Percentiles rank a stretch among this genome's conserved stretches.
phyloP scores from a whole-genome alignment of 2,797 vertebrate species.

The Hydrocynus forskahlii region DNA sequence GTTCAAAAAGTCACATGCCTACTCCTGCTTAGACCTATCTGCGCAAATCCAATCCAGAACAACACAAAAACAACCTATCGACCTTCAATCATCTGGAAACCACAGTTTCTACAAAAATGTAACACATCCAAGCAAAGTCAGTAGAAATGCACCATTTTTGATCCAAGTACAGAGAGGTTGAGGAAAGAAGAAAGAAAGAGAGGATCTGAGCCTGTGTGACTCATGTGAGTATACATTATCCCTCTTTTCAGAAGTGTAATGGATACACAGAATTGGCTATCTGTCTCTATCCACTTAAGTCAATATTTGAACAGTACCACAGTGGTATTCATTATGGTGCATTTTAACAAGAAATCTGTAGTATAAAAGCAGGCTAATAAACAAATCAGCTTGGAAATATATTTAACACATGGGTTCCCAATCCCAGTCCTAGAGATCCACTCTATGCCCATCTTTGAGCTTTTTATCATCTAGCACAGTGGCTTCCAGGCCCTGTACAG shows the following conservation, averaged over 20 bases:
- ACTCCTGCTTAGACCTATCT: not conserved
- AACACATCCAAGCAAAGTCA: no score
- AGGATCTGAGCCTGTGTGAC: not conserved
- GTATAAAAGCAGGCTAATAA: no score
- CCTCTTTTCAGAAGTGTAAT: not conserved
- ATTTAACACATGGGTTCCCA: no score
- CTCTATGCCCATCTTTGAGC: no score
- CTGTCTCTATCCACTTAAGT: not conserved
- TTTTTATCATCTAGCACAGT: not conserved
- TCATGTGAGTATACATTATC: not conserved
- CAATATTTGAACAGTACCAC: not conserved
- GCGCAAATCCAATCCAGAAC: not conserved
- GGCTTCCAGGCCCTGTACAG: no score
- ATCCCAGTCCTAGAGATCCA: not conserved
- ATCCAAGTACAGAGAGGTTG: not conserved
- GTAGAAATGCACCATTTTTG: not conserved
- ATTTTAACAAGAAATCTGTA: no score
- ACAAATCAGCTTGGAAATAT: no score
- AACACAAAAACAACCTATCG: not conserved
- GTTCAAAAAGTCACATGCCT: conserved; percentile 18
- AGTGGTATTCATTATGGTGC: no score
- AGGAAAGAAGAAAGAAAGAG: not conserved
- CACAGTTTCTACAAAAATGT: not conserved
- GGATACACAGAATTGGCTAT: conserved; percentile 1
- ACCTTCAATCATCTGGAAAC: not conserved